Base-by-base conservation (phyloP, 2,888 invertebrate species). In the Piscicola geometra region DNA sequence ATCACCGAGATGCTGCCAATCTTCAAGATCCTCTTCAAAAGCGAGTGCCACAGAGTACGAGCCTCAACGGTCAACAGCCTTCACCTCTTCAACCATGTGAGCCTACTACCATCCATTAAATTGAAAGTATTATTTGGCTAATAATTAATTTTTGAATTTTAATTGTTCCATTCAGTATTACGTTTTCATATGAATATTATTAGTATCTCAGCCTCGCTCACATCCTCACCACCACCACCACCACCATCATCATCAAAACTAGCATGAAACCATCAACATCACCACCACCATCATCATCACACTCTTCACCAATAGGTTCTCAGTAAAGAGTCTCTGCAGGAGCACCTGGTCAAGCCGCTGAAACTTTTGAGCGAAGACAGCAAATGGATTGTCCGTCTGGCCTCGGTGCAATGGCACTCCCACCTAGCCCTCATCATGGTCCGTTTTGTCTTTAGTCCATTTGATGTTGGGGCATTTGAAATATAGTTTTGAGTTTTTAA, bases 341-440 rank as follows among this genome's bases (percentile, higher is more conserved):
- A 56, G n/a, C 60, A 56, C 60, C 5, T 56, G 25, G 60, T 25
- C 15, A 50, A 12, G 15, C 28, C 35, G n/a, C n/a, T 73, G 2
- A 33, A n/a, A 36, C 28, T 35, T 21, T 33, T 64, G 32, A 33
- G 33, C 2, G 21, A n/a, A 33, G 73, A 76, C 68, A 30, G 25
- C n/a, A 76, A 76, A 25, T 76, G 76, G 76, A 66, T 25, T 12
- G 76, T 76, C n/a, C 35, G 73, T 30, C 68, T 76, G 25, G 76
- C 73, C 15, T 30, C 73, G 15, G 35, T 60, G 35, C 21, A 35
- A 33, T 73, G n/a, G 30, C 33, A 35, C 25, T 35, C 1, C 9
- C n/a, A 73, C n/a, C 28, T 73, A n/a, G n/a, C 73, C 15, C n/a
- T 64, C 60, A 3, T 56, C n/a, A 18, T 56, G 21, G 60, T 56